Conservation (phyloP, 92 coral and sea anemone genomes). For the Umimayanthus kanabou region DNA sequence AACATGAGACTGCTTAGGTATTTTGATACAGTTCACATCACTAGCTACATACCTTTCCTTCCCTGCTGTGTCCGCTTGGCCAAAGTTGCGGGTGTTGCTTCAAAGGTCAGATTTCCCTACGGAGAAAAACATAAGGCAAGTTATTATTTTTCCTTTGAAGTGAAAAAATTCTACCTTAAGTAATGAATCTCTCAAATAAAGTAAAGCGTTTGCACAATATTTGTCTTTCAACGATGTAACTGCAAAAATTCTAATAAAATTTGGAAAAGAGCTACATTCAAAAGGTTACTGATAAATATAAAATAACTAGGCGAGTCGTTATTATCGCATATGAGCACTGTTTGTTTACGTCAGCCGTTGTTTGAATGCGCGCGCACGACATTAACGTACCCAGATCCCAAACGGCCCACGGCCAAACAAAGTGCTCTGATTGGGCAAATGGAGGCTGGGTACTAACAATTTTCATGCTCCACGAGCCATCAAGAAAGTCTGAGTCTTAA, state of each 20-base stretch:
- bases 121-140: neutral
- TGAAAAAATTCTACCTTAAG: neutral
- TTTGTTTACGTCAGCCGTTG: conserved; percentile 4
- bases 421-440: neutral
- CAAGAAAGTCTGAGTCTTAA: too few species aligned
- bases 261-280: neutral
- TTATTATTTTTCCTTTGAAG: neutral
- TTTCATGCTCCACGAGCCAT: too few species aligned
- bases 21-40: too few species aligned
- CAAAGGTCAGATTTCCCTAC: conserved; percentile 67
- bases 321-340: neutral
- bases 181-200: too few species aligned
- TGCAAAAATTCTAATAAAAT: too few species aligned
- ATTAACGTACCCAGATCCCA: neutral
- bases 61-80: conserved; percentile 56
- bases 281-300: neutral
- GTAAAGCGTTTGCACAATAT: neutral
- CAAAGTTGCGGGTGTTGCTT: conserved; percentile 50
- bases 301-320: neutral
- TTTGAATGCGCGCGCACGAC: neutral
- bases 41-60: conserved; percentile 58
- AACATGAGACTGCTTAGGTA: neutral
- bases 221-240: neutral
- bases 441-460: neutral
- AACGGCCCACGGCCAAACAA: neutral